Conservation (phyloP, 1,140 invertebrate species). For the Caenorhabditis latens region DNA sequence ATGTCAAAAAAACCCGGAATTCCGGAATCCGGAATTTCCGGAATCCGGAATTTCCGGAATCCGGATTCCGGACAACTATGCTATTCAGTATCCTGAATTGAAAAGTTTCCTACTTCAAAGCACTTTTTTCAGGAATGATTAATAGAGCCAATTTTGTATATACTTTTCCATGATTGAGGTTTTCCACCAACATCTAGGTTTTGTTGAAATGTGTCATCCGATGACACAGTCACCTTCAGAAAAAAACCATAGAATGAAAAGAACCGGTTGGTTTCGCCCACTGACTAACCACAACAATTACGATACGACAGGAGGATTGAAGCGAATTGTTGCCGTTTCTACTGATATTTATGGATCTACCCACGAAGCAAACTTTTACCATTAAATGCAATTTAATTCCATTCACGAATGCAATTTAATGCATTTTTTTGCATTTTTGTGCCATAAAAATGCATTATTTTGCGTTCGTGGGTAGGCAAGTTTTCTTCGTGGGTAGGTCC, state of each 20-base stretch:
- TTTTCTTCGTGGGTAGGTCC: too few species aligned
- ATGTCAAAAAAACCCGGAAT: too few species aligned
- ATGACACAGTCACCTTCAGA: slow-evolving; percentile 14
- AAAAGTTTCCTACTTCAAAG: not conserved
- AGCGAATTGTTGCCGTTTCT: not conserved
- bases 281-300: slow-evolving; percentile 50
- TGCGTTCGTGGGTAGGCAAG: too few species aligned
- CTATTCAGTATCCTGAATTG: too few species aligned
- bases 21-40: too few species aligned
- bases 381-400: too few species aligned
- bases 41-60: too few species aligned
- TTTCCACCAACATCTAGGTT: not conserved
- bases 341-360: not conserved
- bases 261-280: slow-evolving; percentile 33
- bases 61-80: too few species aligned
- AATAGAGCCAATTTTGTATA: not conserved
- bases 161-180: not conserved
- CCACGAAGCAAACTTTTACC: too few species aligned
- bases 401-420: too few species aligned
- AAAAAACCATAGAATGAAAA: slow-evolving; percentile 35
- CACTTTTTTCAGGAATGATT: not conserved
- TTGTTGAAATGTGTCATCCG: slow-evolving; percentile 41
- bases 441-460: too few species aligned
- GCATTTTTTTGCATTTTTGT: too few species aligned
- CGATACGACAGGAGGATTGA: not conserved